These are phyloP conservation scores for Phyllopteryx taeniolatus DNA, from an alignment of 2,113 vertebrate genomes.

Conservation along the genomic window DNA sequence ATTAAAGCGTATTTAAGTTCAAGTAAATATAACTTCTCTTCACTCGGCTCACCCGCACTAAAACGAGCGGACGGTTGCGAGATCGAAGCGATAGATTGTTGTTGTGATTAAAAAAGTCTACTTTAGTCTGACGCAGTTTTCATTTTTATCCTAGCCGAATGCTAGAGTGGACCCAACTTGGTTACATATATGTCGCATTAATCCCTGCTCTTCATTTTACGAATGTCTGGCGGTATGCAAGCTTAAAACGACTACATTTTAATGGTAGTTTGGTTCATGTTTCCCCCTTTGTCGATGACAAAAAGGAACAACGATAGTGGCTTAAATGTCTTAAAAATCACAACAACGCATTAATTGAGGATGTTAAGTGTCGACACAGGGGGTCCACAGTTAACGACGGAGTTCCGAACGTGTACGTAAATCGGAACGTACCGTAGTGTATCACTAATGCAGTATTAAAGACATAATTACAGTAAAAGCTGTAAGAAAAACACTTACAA, in stretches of 20 bases:
- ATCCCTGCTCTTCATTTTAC: neutral
- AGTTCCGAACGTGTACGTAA: neutral
- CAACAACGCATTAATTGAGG: neutral
- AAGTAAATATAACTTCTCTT: conserved; percentile 25
- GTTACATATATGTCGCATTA: no score
- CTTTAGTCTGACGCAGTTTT: neutral
- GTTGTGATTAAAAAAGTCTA: neutral
- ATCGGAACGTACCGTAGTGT: neutral
- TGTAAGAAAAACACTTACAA: no score
- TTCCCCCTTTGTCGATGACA: neutral
- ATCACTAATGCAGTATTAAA: neutral
- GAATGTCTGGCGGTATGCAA: neutral
- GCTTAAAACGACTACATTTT: neutral
- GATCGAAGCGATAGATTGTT: neutral
- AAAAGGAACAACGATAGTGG: neutral
- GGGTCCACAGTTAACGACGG: neutral
- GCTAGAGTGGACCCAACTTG: neutral
- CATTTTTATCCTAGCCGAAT: conserved; percentile 7
- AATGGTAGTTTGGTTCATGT: neutral
- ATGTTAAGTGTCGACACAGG: neutral
- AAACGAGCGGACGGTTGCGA: neutral
- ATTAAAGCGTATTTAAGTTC: neutral
- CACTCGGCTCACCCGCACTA: neutral
- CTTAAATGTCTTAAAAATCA: neutral
- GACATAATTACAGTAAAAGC: neutral